These are phyloP conservation scores for Pteria penguin DNA, from an alignment of 2,888 invertebrate genomes.

Conservation along the genomic window DNA sequence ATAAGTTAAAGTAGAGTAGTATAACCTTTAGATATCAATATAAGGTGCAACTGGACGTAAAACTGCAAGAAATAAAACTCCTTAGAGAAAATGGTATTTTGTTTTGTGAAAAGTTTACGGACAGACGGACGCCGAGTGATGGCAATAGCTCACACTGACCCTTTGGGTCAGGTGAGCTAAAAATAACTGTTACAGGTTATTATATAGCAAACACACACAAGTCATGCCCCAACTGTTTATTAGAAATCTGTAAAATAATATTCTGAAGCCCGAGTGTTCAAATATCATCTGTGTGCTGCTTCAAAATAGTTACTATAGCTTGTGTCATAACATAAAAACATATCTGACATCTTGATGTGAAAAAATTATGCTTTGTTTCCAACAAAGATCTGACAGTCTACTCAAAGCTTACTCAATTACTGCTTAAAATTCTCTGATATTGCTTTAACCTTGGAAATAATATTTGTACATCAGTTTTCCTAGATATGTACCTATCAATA, in stretches of 20 bases:
- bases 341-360: conserved; percentile 15
- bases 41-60: not conserved
- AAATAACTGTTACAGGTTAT: conserved; percentile 24
- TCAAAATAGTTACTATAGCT: conserved; percentile 17
- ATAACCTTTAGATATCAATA: not conserved
- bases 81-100: not conserved
- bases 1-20: not conserved
- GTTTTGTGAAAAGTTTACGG: not conserved
- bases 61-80: not conserved
- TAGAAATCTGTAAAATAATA: conserved; percentile 26
- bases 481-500: conserved; percentile 4
- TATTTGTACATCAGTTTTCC: conserved; percentile 6
- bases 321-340: conserved; percentile 17
- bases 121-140: not conserved
- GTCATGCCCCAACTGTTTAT: conserved; percentile 25
- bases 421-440: conserved; percentile 17
- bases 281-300: conserved; percentile 19
- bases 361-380: conserved; percentile 17
- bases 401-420: conserved; percentile 15
- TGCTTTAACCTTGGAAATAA: conserved; percentile 17
- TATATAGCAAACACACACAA: conserved; percentile 26
- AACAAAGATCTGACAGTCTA: conserved; percentile 12
- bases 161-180: conserved; percentile 7
- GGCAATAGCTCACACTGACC: conserved; percentile 2
- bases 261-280: conserved; percentile 26